Percentiles rank a stretch among this genome's conserved stretches.
phyloP scores from a whole-genome alignment of 2,113 vertebrate species.

The Progne subis region DNA sequence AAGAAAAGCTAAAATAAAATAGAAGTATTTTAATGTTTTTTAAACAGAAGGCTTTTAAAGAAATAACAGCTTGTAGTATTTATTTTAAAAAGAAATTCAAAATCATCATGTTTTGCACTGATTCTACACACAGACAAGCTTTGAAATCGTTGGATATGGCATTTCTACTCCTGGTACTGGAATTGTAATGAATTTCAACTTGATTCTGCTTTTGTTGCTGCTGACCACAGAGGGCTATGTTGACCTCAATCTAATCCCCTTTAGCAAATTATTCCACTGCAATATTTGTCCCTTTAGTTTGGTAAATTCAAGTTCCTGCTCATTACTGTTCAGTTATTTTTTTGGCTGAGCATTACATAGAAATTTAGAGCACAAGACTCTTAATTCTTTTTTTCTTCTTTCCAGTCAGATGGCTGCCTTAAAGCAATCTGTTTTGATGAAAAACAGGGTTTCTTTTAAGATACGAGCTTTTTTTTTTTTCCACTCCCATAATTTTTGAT shows the following conservation, averaged over 20 bases:
- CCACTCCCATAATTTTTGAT: constrained; percentile 37
- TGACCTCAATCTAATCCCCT: constrained; percentile 28
- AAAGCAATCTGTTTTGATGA: constrained; percentile 35
- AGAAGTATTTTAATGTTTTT: neutral
- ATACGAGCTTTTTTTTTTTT: neutral
- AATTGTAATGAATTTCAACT: neutral
- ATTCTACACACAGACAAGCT: neutral
- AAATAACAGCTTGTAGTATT: neutral
- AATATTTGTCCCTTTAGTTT: neutral
- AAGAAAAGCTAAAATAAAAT: neutral
- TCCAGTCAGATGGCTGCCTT: constrained; percentile 19
- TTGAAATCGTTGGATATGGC: neutral
- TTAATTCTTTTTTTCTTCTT: neutral
- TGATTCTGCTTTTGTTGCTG: constrained; percentile 13
- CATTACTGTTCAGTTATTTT: neutral
- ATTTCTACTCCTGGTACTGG: neutral
- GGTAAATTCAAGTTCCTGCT: neutral
- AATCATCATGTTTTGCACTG: neutral
- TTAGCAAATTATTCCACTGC: constrained; percentile 6
- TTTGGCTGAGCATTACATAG: constrained; percentile 15
- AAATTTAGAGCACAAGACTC: neutral
- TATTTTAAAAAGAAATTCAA: neutral
- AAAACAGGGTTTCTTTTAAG: constrained; percentile 32
- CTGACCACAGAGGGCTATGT: constrained; percentile 2
- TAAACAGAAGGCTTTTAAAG: neutral